Conservation (phyloP, 1,140 invertebrate species). For the Oedothorax gibbosus region DNA sequence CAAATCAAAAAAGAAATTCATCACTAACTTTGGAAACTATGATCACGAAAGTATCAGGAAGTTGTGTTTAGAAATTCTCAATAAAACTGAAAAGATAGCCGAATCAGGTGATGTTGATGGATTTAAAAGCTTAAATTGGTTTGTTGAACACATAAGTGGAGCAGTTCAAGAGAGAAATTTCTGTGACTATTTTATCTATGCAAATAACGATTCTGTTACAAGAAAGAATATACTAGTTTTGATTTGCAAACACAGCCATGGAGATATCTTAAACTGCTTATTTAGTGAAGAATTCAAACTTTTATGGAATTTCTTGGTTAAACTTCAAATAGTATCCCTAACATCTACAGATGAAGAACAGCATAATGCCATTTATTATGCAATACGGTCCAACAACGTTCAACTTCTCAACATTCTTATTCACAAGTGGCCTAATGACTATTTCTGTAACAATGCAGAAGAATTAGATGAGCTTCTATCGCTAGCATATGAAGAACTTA, state of each 20-base stretch:
- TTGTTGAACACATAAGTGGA: neutral
- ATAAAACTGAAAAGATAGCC: too few relatives aligned
- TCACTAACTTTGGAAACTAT: too few relatives aligned
- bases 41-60: too few relatives aligned
- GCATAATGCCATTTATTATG: slow-evolving; percentile 47
- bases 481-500: slow-evolving; percentile 16
- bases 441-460: neutral
- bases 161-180: neutral
- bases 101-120: neutral
- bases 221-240: slow-evolving; percentile 19
- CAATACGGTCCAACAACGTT: slow-evolving; percentile 15
- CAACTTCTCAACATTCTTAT: slow-evolving; percentile 7
- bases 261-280: neutral
- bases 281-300: neutral
- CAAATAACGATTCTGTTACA: slow-evolving; percentile 8
- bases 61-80: too few relatives aligned
- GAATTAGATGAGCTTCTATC: slow-evolving; percentile 29
- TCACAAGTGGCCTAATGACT: slow-evolving; percentile 15
- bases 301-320: neutral
- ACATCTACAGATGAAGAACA: slow-evolving; percentile 15
- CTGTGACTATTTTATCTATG: neutral
- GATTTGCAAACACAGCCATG: slow-evolving; percentile 8
- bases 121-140: neutral
- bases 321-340: neutral
- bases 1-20: too few relatives aligned